phyloP scores from a whole-genome alignment of 2,797 vertebrate genomes.

The Scomberomorus guttatus region DNA sequence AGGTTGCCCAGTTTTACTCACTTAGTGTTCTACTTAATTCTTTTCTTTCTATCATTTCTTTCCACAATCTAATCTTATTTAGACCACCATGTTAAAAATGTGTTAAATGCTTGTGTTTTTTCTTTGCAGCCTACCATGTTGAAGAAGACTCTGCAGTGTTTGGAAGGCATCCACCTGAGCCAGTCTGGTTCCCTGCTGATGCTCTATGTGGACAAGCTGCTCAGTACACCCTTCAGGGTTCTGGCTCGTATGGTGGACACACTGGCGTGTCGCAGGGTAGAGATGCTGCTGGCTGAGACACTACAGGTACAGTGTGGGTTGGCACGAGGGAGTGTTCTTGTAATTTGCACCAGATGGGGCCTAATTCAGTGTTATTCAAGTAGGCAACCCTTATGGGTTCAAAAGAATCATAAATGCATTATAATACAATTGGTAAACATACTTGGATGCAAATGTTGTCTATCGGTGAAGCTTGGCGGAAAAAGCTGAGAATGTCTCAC shows the following conservation, averaged over 20 bases:
- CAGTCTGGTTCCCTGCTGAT: conserved; percentile 96
- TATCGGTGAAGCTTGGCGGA: not conserved
- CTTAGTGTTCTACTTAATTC: not conserved
- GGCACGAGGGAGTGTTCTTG: not conserved
- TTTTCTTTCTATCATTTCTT: not conserved
- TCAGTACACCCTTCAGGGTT: conserved; percentile 94
- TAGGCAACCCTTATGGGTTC: not conserved
- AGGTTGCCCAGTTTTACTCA: not conserved
- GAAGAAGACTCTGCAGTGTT: conserved; percentile 96
- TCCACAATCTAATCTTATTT: not conserved
- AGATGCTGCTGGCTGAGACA: conserved; percentile 97
- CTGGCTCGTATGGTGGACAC: conserved; percentile 98
- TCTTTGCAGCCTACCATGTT: conserved; percentile 91
- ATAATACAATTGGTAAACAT: not conserved
- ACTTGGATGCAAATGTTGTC: not conserved
- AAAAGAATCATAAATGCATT: not conserved
- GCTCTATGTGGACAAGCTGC: conserved; percentile 94
- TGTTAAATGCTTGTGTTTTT: not conserved
- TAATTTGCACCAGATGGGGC: not conserved
- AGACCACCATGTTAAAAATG: not conserved
- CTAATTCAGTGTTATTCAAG: not conserved
- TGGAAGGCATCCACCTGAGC: conserved; percentile 98
- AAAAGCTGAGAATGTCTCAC: not conserved
- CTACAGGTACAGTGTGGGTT: conserved; percentile 88
- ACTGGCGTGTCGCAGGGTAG: conserved; percentile 95